Conservation (phyloP, 2,797 vertebrate species). For the Fratercula arctica region DNA sequence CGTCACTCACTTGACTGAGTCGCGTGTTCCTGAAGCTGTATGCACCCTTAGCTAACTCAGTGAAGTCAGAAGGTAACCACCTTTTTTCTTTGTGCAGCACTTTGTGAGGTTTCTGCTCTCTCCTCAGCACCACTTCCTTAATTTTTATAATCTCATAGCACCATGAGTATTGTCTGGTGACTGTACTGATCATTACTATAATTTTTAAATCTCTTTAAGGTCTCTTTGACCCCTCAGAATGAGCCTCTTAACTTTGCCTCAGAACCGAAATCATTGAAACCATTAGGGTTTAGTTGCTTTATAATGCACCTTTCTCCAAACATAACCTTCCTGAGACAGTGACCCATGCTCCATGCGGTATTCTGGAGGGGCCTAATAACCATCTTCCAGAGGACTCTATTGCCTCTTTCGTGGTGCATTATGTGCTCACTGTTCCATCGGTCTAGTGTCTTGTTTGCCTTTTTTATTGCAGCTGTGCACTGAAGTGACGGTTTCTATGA, state of each 20-base stretch:
- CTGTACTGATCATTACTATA: not conserved
- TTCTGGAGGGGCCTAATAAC: conserved; percentile 36
- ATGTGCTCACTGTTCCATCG: not conserved
- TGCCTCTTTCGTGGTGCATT: conserved; percentile 16
- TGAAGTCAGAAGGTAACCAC: not conserved
- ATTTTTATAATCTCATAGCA: not conserved
- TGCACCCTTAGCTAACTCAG: not conserved
- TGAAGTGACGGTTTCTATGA: conserved; percentile 22
- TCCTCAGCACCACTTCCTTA: not conserved
- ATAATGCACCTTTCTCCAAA: conserved; percentile 40
- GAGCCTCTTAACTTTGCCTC: conserved; percentile 11
- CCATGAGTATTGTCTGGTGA: not conserved
- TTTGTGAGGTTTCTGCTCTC: not conserved
- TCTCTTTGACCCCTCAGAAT: conserved; percentile 11
- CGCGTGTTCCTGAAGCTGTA: not conserved
- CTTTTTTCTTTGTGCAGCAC: not conserved
- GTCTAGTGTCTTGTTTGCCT: conserved; percentile 58
- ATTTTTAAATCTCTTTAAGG: conserved; percentile 20
- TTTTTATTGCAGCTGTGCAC: conserved; percentile 67
- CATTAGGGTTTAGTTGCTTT: conserved; percentile 20
- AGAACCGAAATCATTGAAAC: not conserved
- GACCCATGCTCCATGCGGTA: conserved; percentile 10
- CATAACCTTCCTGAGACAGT: conserved; percentile 47
- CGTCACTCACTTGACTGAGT: not conserved
- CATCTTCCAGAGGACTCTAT: conserved; percentile 19